phyloP scores from a whole-genome alignment of 2,113 vertebrate genomes.

The Cheirogaleus medius region DNA sequence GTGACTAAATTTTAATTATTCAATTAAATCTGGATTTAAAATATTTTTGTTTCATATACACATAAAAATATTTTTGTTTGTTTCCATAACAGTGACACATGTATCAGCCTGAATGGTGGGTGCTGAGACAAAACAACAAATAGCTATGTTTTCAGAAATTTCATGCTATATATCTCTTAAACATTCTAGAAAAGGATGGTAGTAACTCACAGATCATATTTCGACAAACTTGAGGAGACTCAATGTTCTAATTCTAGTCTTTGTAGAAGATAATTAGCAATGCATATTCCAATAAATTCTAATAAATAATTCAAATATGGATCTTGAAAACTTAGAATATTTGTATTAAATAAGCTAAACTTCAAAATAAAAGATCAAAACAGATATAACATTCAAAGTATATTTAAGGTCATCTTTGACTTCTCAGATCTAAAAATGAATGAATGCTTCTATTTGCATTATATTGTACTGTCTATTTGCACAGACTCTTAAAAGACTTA shows the following conservation, averaged over 20 bases:
- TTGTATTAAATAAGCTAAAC: not conserved
- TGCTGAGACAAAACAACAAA: not conserved
- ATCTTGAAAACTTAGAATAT: not conserved
- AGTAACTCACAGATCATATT: not conserved
- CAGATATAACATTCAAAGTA: not conserved
- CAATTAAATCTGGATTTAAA: not conserved
- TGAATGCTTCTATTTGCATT: not conserved
- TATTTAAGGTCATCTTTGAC: not conserved
- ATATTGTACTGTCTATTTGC: not conserved
- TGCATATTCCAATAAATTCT: not conserved
- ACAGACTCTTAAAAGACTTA: not conserved
- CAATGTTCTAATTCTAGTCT: not conserved
- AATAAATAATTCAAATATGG: not conserved
- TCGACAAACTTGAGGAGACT: not conserved
- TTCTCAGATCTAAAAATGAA: not conserved
- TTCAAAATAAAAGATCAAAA: not conserved
- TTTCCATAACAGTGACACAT: not conserved
- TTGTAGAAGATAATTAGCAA: not conserved
- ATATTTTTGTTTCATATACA: conserved; percentile 43
- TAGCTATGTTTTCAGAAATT: not conserved
- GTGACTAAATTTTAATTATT: conserved; percentile 39
- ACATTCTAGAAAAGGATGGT: not conserved
- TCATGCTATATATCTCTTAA: not conserved
- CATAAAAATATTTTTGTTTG: not conserved
- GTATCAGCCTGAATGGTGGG: not conserved